These are phyloP conservation scores for Callionymus lyra DNA, from an alignment of 2,113 vertebrate genomes.

Conservation along the genomic window DNA sequence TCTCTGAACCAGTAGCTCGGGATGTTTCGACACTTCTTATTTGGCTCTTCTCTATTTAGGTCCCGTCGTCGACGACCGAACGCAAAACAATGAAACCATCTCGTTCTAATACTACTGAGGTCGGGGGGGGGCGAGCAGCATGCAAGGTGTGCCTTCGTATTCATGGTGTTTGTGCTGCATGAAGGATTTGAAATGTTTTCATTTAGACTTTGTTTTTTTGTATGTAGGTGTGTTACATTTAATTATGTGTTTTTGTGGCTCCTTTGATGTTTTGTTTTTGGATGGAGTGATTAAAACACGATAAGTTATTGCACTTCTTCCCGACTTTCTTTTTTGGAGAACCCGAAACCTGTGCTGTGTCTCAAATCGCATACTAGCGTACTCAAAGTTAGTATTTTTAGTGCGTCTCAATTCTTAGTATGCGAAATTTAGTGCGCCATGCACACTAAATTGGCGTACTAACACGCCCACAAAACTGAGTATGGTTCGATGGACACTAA, in stretches of 20 bases:
- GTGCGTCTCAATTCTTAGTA: too few species aligned
- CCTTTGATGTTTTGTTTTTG: constrained; percentile 49
- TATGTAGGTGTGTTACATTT: constrained; percentile 30
- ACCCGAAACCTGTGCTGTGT: too few species aligned
- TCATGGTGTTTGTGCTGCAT: constrained; percentile 53
- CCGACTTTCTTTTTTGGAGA: too few species aligned
- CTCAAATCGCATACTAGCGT: too few species aligned
- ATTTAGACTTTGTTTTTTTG: constrained; percentile 47
- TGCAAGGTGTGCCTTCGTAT: constrained; percentile 42
- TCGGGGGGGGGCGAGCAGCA: constrained; percentile 60
- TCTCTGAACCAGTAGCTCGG: constrained; percentile 33
- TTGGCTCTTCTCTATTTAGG: constrained; percentile 2
- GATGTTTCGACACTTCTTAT: constrained; percentile 22
- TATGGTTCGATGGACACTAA: too few species aligned
- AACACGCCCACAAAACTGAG: too few species aligned
- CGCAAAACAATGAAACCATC: constrained; percentile 17
- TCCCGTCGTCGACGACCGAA: too few species aligned
- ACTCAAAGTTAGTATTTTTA: too few species aligned
- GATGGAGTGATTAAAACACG: constrained; percentile 55
- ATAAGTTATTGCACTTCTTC: constrained; percentile 82
- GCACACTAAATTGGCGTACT: too few species aligned
- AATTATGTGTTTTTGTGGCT: constrained; percentile 41
- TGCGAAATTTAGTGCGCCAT: too few species aligned
- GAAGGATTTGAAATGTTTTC: constrained; percentile 36
- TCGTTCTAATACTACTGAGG: constrained; percentile 73